A percentile compares a stretch with the other conserved stretches of the same genome.
These are phyloP conservation scores for Lepidurus couesii DNA, from an alignment of 1,140 invertebrate genomes.

Conservation along the genomic window DNA sequence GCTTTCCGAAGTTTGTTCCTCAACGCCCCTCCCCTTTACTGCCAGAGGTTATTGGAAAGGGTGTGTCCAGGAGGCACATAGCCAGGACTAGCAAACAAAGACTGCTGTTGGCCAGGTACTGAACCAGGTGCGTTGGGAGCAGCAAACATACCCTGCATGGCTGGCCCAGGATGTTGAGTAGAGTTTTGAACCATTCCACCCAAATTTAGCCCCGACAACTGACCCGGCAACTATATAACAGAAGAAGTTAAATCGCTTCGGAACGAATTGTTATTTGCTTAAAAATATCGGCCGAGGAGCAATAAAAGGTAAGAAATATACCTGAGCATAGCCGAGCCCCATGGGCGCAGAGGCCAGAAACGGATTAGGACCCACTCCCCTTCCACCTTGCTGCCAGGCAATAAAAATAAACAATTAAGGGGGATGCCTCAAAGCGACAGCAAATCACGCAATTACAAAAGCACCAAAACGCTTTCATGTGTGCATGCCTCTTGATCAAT, in stretches of 20 bases:
- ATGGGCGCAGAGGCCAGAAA: neutral
- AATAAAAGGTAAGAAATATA: neutral
- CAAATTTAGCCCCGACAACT: neutral
- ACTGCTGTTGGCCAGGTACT: neutral
- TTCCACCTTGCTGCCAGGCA: neutral
- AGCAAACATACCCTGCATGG: neutral
- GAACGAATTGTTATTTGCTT: too few species aligned
- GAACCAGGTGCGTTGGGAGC: neutral
- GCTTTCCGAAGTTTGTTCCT: neutral
- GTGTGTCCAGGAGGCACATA: neutral
- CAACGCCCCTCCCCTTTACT: neutral
- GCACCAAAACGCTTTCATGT: too few species aligned
- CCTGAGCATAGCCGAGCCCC: slow-evolving; percentile 13
- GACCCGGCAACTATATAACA: neutral
- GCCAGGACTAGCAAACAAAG: neutral
- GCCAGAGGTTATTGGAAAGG: neutral
- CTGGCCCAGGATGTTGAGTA: neutral
- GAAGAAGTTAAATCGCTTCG: neutral
- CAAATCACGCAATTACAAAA: too few species aligned
- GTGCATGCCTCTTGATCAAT: too few species aligned
- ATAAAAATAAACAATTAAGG: neutral
- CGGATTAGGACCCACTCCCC: slow-evolving; percentile 7
- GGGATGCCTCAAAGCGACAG: too few species aligned
- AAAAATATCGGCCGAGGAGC: neutral
- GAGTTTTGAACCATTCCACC: neutral